Evolutionary conservation across 2,113 vertebrate species (phyloP).

Genomic region (Shinisaurus crocodilurus): DNA sequence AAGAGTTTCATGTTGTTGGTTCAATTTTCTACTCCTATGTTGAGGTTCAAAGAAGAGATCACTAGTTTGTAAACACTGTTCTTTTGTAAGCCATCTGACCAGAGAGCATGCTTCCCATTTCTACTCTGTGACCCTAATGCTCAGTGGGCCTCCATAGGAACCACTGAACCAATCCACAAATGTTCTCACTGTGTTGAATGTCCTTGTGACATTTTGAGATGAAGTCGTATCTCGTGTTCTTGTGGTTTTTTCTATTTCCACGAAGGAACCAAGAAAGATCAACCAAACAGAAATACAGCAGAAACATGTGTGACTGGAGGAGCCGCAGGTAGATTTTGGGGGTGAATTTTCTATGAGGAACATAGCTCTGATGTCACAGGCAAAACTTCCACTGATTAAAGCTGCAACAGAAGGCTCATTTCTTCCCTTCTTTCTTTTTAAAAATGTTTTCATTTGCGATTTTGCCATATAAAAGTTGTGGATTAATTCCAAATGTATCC

Average conservation of each 20-base stretch:
- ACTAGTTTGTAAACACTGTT: slow-evolving; percentile 38
- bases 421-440: neutral
- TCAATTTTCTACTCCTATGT: neutral
- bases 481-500: neutral
- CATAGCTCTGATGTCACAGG: neutral
- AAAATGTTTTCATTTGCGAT: neutral
- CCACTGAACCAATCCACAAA: neutral
- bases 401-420: neutral
- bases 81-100: slow-evolving; percentile 49
- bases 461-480: neutral
- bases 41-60: slow-evolving; percentile 24
- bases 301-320: neutral
- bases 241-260: neutral
- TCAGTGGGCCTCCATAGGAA: slow-evolving; percentile 24
- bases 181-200: slow-evolving; percentile 15
- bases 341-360: neutral
- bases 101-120: slow-evolving; percentile 56
- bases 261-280: slow-evolving; percentile 23
- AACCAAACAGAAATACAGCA: neutral
- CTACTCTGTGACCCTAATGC: slow-evolving; percentile 53
- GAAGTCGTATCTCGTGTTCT: slow-evolving; percentile 37
- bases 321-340: neutral
- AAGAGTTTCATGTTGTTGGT: neutral
- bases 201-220: slow-evolving; percentile 28
- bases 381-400: rapidly evolving